phyloP scores from a whole-genome alignment of 2,888 invertebrate genomes.

The Geophilus truncorum region DNA sequence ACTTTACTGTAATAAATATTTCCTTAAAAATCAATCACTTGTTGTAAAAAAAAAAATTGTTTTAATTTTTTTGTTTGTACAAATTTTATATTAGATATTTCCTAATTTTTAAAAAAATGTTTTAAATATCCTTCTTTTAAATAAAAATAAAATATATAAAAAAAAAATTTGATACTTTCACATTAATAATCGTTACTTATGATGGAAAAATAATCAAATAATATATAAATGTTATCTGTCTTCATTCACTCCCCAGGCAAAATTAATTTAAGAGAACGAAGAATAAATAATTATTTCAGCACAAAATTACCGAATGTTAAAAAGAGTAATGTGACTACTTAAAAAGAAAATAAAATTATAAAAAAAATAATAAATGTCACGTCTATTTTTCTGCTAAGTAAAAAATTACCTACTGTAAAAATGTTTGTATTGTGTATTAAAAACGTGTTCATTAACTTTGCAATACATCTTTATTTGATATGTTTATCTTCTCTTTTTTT shows the following conservation, averaged over 20 bases:
- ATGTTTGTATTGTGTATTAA: background rate
- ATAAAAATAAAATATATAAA: background rate
- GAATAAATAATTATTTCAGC: too few species aligned
- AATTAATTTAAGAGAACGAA: too few species aligned
- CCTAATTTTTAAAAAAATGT: background rate
- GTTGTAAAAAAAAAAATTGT: background rate
- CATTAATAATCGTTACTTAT: background rate
- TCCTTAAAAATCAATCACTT: background rate
- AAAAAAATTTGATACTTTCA: background rate
- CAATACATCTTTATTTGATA: background rate
- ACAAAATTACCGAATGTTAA: too few species aligned
- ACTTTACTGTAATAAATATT: background rate
- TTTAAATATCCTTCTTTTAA: background rate
- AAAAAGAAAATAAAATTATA: background rate
- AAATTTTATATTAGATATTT: background rate
- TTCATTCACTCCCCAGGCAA: background rate
- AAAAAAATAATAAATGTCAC: background rate
- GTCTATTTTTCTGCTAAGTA: constrained; percentile 3
- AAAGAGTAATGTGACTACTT: too few species aligned
- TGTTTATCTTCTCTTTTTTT: background rate
- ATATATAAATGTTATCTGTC: background rate
- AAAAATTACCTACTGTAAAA: background rate
- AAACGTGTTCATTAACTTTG: background rate
- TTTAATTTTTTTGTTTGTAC: background rate
- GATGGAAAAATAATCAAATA: background rate